A percentile compares a stretch with the other conserved stretches of the same genome.
These are phyloP conservation scores for Rhinophrynus dorsalis DNA, from an alignment of 2,797 vertebrate species.

Conservation along the genomic window DNA sequence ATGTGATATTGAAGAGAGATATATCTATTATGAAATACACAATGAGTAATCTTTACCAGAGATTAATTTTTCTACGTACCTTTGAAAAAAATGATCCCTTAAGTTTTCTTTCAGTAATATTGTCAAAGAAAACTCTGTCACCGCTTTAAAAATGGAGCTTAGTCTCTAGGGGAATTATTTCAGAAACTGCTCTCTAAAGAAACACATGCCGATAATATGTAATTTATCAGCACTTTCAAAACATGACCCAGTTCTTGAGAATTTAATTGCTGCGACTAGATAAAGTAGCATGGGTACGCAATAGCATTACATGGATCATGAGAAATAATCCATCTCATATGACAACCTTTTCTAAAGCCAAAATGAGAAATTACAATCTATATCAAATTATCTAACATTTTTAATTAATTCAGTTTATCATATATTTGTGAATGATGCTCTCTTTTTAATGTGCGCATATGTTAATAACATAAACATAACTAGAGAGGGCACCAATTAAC, in stretches of 20 bases:
- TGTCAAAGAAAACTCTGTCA: neutral
- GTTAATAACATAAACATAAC: too few relatives aligned
- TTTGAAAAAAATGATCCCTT: neutral
- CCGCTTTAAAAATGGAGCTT: neutral
- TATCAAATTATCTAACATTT: neutral
- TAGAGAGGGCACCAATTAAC: neutral
- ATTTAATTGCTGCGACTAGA: constrained; percentile 43
- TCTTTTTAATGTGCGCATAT: constrained; percentile 18
- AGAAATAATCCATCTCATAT: constrained; percentile 26
- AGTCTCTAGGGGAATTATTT: neutral
- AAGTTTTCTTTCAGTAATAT: neutral
- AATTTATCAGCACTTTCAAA: constrained; percentile 43
- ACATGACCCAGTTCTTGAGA: constrained; percentile 48
- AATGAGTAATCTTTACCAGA: neutral
- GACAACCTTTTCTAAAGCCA: constrained; percentile 25
- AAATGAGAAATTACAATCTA: constrained; percentile 19
- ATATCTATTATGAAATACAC: too few relatives aligned
- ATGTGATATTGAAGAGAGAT: too few relatives aligned
- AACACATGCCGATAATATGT: constrained; percentile 29
- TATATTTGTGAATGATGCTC: constrained; percentile 20
- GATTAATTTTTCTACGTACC: neutral
- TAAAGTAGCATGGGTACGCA: constrained; percentile 12
- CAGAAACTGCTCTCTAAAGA: neutral
- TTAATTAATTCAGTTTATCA: constrained; percentile 36
- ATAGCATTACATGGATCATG: constrained; percentile 33